Base-by-base conservation (phyloP, 1,140 invertebrate genomes). In the Calephelis virginiensis region DNA sequence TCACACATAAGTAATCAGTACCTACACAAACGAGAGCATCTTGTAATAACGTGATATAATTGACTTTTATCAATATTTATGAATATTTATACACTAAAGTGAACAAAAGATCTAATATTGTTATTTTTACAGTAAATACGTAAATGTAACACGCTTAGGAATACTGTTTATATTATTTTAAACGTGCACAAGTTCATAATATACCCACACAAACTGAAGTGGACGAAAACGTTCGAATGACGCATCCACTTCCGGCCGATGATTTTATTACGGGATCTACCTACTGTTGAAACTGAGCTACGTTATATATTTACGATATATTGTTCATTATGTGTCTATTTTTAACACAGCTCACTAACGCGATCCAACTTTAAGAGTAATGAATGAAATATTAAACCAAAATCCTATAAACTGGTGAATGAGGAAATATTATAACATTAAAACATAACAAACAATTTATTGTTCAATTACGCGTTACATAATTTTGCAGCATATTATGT, bases 241-340 rank as follows among this genome's bases (percentile, higher is more conserved):
- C 86, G 88, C 88, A 90, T 89, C 86, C 71, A 89, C 86, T 90
- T 89, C 88, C 86, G 88, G 86, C 80, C 86, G 79, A 85, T 88
- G 81, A 86, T 89, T 90, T 90, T 89, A 90, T 88, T 88, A 88
- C 82, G 81, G 83, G 81, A 88, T 90, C 82, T 82, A 84, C 83
- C 82, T 82, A 84, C 83, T 83, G 83, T 82, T 83, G 69, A 77
- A 82, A 77, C 50, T 50, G 38, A 56, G 49, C 63, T 17, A 64
- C 40, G 53, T 65, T 56, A 59, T 59, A 38, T 59, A 59, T 37
- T 38, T 59, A 59, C 53, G 37, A 59, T 59, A 59, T 59, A 59
- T 38, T n/a, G 17, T 59, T 37, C 28, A 38, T 38, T 59, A 59
- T 59, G 28, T 59, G n/a, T 7, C 37, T 59, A 40, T 37, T 59